Percentiles rank a stretch among this genome's conserved stretches.
Conservation (phyloP, 2,888 invertebrate genomes). For the Thumatha senex region DNA sequence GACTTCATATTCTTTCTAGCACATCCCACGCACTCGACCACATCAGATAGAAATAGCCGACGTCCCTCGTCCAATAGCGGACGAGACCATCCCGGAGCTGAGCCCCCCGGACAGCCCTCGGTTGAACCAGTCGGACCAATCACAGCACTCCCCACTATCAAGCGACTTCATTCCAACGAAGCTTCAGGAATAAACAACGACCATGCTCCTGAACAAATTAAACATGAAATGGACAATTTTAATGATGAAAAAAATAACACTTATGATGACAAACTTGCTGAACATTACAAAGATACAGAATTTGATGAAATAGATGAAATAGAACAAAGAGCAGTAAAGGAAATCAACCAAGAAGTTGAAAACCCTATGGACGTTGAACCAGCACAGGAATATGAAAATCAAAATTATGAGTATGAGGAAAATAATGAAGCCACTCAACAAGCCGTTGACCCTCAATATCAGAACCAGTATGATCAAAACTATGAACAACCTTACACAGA, state of each 20-base stretch:
- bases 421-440: conserved; percentile 40
- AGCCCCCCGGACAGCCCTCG: conserved; percentile 69
- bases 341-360: conserved; percentile 29
- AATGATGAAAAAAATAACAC: conserved; percentile 17
- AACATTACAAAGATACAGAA: conserved; percentile 22
- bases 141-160: conserved; percentile 35
- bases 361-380: conserved; percentile 49
- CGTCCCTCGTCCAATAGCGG: conserved; percentile 61
- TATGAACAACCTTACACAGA: conserved; percentile 36
- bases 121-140: conserved; percentile 47
- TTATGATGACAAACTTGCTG: conserved; percentile 18
- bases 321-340: conserved; percentile 18
- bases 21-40: conserved; percentile 73
- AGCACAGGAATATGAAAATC: conserved; percentile 29
- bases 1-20: conserved; percentile 48
- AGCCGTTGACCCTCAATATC: conserved; percentile 34
- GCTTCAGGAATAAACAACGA: conserved; percentile 50
- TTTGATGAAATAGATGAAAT: conserved; percentile 29
- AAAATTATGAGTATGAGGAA: conserved; percentile 48
- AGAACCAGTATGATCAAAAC: conserved; percentile 47
- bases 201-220: conserved; percentile 30
- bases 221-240: conserved; percentile 13
- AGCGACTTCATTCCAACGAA: conserved; percentile 45
- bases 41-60: conserved; percentile 63
- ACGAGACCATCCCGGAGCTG: conserved; percentile 70